Base-by-base conservation (phyloP, 2,888 invertebrate genomes). In the Sinopyrophorus schimmeli region DNA sequence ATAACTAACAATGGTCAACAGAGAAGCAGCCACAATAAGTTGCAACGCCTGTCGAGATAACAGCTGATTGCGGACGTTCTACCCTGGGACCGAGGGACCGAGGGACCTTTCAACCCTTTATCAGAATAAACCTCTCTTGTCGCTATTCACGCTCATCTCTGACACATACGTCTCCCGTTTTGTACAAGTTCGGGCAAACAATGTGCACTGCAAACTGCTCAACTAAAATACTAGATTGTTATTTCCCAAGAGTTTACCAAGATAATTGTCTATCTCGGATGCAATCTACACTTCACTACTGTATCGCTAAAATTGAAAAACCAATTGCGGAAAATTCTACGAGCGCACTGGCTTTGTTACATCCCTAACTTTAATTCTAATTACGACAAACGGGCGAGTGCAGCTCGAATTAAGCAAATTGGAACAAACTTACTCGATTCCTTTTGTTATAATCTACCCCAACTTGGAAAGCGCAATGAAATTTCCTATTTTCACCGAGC, bases 1-100 rank as follows among this genome's bases (percentile, higher is more conserved):
- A 63, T 61, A 68, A n/a, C n/a, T n/a, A n/a, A 69, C 69, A 69
- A 69, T 67, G 68, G 68, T 66, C 66, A 65, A 60, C 63, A 61
- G 59, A 60, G 38, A 46, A 31, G 27, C 60, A 59, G 61, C 55
- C 49, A 53, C 55, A 57, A 55, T 57, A 57, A 57, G 57, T 55
- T 55, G 54, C 47, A 51, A 39, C 53, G 42, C 48, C 53, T 50
- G 52, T 42, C 41, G 64, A 69, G 70, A 71, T 71, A 71, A 69
- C 66, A 62, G 56, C 62, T 60, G 68, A 69, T 69, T 66, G 64
- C 63, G 55, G 55, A 54, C 58, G 63, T 63, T 63, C 62, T 58
- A 62, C 60, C 60, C 61, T 57, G 66, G 66, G 63, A 65, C 57
- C 61, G 35, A 60, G 34, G 66, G 63, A 65, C 57, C 61, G 35